Percentiles rank a stretch among this genome's conserved stretches.
phyloP scores from a whole-genome alignment of 2,113 vertebrate genomes.

The Calidris pygmaea region DNA sequence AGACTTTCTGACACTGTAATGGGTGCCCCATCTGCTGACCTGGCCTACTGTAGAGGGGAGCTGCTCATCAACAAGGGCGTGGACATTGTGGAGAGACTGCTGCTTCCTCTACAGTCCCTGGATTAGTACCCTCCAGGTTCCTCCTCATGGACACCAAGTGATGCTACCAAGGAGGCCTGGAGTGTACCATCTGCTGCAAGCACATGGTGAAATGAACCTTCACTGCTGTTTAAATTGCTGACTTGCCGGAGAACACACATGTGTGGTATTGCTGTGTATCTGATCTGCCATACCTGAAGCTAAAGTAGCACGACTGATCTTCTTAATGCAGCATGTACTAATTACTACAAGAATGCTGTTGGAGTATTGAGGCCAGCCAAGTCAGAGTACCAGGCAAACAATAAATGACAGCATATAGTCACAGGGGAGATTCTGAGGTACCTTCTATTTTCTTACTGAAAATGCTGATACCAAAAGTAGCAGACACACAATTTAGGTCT shows the following conservation, averaged over 20 bases:
- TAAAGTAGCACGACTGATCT: not conserved
- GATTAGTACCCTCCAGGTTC: not conserved
- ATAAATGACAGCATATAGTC: not conserved
- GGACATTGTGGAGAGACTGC: no score
- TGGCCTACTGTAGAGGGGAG: not conserved
- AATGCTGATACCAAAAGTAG: not conserved
- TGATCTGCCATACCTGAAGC: not conserved
- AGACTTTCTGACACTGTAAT: fast-evolving
- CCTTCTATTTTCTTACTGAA: not conserved
- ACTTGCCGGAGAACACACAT: not conserved
- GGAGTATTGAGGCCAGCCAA: not conserved
- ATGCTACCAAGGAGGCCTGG: no score
- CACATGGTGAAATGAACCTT: not conserved
- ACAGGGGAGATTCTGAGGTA: not conserved
- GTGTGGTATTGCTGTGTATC: not conserved
- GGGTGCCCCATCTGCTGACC: not conserved
- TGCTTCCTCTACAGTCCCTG: not conserved
- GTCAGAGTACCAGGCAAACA: not conserved
- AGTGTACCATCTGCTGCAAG: not conserved
- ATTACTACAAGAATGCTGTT: not conserved
- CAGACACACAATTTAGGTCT: not conserved
- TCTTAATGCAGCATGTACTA: not conserved
- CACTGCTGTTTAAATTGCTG: not conserved
- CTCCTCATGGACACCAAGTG: not conserved
- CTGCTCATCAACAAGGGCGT: not conserved